These are phyloP conservation scores for Camptogramma bilineatum DNA, from an alignment of 2,888 invertebrate genomes.

Conservation along the genomic window DNA sequence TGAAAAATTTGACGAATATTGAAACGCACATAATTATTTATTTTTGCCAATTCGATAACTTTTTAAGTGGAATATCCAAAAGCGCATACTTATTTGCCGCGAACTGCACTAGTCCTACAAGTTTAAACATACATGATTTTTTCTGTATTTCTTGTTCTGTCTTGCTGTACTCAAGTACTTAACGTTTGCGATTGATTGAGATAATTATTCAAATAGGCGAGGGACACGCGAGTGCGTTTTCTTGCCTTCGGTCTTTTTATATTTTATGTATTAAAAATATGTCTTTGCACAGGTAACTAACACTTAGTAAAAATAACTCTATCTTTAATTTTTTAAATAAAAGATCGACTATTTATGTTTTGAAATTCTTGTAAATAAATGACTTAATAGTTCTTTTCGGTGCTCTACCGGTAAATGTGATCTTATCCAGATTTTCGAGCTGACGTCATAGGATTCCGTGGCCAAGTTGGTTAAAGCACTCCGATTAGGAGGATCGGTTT, in stretches of 20 bases:
- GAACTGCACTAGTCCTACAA: slow-evolving; percentile 42
- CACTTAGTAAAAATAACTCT: neutral
- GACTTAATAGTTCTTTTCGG: too few species aligned
- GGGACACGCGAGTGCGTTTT: slow-evolving; percentile 54
- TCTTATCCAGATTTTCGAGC: too few species aligned
- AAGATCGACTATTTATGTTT: too few species aligned
- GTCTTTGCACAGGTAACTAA: neutral
- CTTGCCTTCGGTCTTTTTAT: slow-evolving; percentile 11
- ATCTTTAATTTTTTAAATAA: too few species aligned
- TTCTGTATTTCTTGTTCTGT: slow-evolving; percentile 46
- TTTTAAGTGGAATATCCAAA: neutral
- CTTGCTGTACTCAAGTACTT: slow-evolving; percentile 52
- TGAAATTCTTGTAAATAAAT: too few species aligned
- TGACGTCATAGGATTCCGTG: too few species aligned
- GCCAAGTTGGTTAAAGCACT: too few species aligned
- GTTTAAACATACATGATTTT: slow-evolving; percentile 28
- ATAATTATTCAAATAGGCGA: slow-evolving; percentile 70
- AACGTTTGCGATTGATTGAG: slow-evolving; percentile 62
- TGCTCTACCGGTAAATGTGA: too few species aligned
- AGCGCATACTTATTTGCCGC: slow-evolving; percentile 6
- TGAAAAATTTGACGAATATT: too few species aligned
- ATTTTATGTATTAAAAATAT: slow-evolving; percentile 22
- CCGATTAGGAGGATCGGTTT: too few species aligned
- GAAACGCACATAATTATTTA: too few species aligned
- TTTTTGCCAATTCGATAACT: too few species aligned